Evolutionary conservation across 2,888 invertebrate species (phyloP).

Genomic region (Lepetodrilus schrolli): DNA sequence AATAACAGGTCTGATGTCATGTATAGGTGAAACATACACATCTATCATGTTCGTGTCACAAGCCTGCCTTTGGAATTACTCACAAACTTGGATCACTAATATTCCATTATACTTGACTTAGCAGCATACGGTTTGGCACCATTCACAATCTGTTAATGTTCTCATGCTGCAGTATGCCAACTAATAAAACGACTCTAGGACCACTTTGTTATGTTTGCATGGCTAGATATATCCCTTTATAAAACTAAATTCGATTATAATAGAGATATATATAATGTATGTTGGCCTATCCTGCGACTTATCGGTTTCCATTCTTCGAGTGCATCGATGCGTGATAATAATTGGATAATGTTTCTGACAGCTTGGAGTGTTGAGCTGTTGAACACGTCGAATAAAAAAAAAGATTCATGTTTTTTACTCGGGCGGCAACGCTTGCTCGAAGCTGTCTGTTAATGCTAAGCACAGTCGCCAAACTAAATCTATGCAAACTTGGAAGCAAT

Average conservation of each 20-base stretch:
- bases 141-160: too few relatives aligned
- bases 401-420: not conserved
- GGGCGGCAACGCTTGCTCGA: not conserved
- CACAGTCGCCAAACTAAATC: not conserved
- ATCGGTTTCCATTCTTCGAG: not conserved
- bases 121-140: too few relatives aligned
- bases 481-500: not conserved
- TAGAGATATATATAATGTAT: not conserved
- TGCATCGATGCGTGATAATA: not conserved
- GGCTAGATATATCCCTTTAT: not conserved
- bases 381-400: not conserved
- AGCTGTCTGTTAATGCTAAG: not conserved
- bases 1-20: too few relatives aligned
- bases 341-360: slow-evolving; percentile 6
- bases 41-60: too few relatives aligned
- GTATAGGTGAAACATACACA: too few relatives aligned
- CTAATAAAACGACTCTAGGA: too few relatives aligned
- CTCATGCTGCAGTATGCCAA: too few relatives aligned
- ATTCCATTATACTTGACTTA: too few relatives aligned
- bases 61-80: too few relatives aligned
- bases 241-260: not conserved
- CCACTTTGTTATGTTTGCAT: too few relatives aligned
- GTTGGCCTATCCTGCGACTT: not conserved
- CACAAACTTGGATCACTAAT: too few relatives aligned
- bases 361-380: slow-evolving; percentile 6